Evolutionary conservation across 2,113 vertebrate species (phyloP).

Genomic region (Solea solea): DNA sequence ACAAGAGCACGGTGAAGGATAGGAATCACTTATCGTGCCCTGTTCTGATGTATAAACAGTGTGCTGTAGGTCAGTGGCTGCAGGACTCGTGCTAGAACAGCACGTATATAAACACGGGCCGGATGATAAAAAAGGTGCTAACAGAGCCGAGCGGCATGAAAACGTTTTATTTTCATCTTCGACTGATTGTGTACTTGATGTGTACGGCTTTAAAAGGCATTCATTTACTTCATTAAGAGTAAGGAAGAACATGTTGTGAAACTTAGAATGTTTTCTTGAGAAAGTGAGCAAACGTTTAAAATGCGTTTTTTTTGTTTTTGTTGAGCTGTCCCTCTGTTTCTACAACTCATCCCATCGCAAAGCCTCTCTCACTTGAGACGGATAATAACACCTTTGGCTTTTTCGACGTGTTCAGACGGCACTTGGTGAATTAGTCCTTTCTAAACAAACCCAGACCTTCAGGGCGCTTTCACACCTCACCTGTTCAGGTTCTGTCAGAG

Average conservation of each 20-base stretch:
- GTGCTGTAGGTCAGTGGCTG: slow-evolving; percentile 65
- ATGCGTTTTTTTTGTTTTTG: neutral
- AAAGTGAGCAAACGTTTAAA: neutral
- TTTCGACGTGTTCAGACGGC: neutral
- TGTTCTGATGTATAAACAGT: slow-evolving; percentile 66
- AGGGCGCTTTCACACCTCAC: neutral
- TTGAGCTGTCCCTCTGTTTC: neutral
- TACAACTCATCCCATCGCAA: too few species aligned
- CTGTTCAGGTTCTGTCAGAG: neutral
- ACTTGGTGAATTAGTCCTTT: neutral
- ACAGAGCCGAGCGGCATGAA: slow-evolving; percentile 39
- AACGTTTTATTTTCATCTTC: slow-evolving; percentile 10
- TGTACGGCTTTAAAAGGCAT: neutral
- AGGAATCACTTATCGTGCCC: slow-evolving; percentile 55
- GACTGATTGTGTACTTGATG: neutral
- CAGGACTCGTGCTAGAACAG: slow-evolving; percentile 52
- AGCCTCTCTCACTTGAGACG: neutral
- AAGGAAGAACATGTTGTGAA: too few species aligned
- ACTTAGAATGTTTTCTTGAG: neutral
- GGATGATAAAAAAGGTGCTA: slow-evolving; percentile 78
- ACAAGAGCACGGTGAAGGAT: slow-evolving; percentile 45
- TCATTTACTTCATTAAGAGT: neutral
- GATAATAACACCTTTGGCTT: neutral
- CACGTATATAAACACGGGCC: slow-evolving; percentile 67
- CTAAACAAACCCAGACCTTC: neutral